Conservation (phyloP, 2,113 vertebrate species). For the Nothocercus nigrocapillus region DNA sequence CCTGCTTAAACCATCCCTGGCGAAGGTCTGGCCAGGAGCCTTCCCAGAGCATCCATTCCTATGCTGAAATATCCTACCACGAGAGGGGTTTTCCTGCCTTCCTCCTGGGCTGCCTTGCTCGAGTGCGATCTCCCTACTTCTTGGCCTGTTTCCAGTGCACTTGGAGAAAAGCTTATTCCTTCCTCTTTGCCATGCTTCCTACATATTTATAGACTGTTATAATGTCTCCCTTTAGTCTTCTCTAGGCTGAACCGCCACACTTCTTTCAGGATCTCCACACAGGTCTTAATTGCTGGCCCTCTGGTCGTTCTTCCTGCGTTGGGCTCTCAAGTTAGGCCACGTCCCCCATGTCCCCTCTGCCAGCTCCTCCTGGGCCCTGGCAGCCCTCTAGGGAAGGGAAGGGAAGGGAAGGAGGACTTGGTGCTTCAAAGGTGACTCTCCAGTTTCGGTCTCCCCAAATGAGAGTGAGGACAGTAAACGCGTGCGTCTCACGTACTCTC, state of each 20-base stretch:
- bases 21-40: neutral
- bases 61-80: fast-evolving
- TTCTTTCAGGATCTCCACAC: neutral
- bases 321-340: neutral
- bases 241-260: neutral
- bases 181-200: neutral
- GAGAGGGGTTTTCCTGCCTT: neutral
- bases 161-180: neutral
- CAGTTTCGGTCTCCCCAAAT: neutral
- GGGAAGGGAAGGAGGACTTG: neutral
- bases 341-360: too few relatives aligned
- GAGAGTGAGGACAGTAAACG: neutral
- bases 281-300: neutral
- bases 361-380: neutral
- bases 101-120: neutral
- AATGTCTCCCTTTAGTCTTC: neutral
- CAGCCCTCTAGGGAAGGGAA: neutral
- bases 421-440: neutral
- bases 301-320: neutral
- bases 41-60: neutral
- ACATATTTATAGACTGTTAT: neutral
- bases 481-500: neutral
- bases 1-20: neutral
- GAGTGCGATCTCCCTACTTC: neutral
- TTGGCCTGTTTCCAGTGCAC: neutral